phyloP scores from a whole-genome alignment of 2,113 vertebrate species.

The Mus spicilegus region DNA sequence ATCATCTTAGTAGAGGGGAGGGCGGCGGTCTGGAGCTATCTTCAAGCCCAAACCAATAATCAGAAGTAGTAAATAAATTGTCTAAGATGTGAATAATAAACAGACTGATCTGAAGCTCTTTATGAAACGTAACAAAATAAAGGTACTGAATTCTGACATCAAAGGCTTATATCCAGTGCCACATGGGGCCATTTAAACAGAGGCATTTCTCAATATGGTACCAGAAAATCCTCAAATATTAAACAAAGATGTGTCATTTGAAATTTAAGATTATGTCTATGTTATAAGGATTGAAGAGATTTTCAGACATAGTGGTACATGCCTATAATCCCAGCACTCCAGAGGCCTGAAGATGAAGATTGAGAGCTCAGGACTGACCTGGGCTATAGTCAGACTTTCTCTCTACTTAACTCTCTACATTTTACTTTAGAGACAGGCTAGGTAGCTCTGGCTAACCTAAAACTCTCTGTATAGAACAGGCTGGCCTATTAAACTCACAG shows the following conservation, averaged over 20 bases:
- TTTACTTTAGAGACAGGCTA: background rate
- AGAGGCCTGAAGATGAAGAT: background rate
- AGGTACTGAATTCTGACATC: background rate
- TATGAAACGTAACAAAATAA: background rate
- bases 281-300: background rate
- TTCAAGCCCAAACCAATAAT: background rate
- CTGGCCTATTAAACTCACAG: background rate
- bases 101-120: background rate
- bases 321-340: background rate
- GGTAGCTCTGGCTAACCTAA: background rate
- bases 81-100: background rate
- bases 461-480: background rate
- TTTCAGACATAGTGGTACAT: background rate
- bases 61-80: background rate
- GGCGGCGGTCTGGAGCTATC: background rate
- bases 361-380: background rate
- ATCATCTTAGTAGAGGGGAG: background rate
- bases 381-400: background rate
- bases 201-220: background rate
- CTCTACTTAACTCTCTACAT: background rate
- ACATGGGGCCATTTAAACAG: background rate
- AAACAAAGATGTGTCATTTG: background rate
- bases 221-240: constrained; percentile 4
- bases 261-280: background rate
- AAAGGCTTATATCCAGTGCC: background rate